These are phyloP conservation scores for Oreochromis grahami DNA, from an alignment of 2,797 vertebrate genomes.

Conservation along the genomic window DNA sequence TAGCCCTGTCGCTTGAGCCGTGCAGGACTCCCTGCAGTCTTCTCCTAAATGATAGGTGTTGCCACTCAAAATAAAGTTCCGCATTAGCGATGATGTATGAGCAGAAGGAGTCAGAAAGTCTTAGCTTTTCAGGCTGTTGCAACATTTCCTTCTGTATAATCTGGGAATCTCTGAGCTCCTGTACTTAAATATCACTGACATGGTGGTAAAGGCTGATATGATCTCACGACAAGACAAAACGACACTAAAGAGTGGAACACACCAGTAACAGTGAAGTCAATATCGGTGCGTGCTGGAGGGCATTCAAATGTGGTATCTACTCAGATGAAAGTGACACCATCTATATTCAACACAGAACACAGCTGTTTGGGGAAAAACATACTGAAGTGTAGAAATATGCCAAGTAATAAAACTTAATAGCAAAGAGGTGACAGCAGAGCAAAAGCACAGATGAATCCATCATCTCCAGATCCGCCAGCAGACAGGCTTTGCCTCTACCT, in stretches of 20 bases:
- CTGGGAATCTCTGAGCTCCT: neutral
- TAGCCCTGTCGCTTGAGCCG: neutral
- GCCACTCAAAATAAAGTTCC: neutral
- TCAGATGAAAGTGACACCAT: neutral
- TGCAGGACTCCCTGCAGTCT: neutral
- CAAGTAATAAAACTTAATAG: neutral
- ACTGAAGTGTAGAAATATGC: neutral
- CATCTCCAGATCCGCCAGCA: neutral
- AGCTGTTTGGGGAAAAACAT: neutral
- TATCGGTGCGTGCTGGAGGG: neutral
- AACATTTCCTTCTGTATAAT: neutral
- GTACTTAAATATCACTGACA: neutral
- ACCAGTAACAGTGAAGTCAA: neutral
- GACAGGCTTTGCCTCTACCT: neutral
- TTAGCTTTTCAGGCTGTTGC: neutral
- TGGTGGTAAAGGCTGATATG: neutral
- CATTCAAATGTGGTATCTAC: neutral
- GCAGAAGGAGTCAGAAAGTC: neutral
- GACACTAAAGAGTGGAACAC: neutral
- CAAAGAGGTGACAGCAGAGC: neutral
- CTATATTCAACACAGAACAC: neutral
- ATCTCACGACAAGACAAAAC: neutral
- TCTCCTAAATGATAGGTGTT: neutral
- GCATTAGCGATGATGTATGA: neutral
- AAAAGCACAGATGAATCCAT: neutral